These are phyloP conservation scores for Leptopilina clavipes DNA, from an alignment of 1,140 invertebrate species.

Conservation along the genomic window DNA sequence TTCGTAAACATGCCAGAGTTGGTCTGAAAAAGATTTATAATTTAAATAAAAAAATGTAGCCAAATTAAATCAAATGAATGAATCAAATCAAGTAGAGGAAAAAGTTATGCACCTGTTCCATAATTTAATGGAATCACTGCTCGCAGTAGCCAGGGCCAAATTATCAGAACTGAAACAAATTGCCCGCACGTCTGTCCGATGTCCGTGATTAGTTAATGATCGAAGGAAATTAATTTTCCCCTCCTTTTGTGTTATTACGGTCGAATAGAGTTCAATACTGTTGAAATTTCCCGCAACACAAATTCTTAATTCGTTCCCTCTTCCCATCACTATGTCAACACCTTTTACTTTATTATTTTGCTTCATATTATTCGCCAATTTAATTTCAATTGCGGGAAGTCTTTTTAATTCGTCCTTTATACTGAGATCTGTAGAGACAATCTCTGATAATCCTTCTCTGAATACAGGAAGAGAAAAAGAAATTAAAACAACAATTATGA, in stretches of 20 bases:
- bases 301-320: slow-evolving; percentile 80
- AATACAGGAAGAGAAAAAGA: slow-evolving; percentile 35
- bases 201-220: slow-evolving; percentile 79
- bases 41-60: slow-evolving; percentile 35
- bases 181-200: slow-evolving; percentile 91
- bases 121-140: slow-evolving; percentile 91
- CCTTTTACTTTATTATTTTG: slow-evolving; percentile 80
- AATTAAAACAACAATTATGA: slow-evolving; percentile 37
- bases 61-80: too few relatives aligned
- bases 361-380: slow-evolving; percentile 41
- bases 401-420: slow-evolving; percentile 85
- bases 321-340: slow-evolving; percentile 80
- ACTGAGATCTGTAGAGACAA: slow-evolving; percentile 67
- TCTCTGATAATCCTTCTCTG: slow-evolving; percentile 62
- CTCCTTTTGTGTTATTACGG: slow-evolving; percentile 73
- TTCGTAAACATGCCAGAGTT: slow-evolving; percentile 88
- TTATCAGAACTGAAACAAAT: slow-evolving; percentile 94
- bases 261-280: slow-evolving; percentile 80
- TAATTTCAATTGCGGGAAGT: slow-evolving; percentile 80
- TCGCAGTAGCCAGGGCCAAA: slow-evolving; percentile 88
- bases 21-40: slow-evolving; percentile 74
- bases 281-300: slow-evolving; percentile 81
- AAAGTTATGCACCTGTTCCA: slow-evolving; percentile 87
- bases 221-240: slow-evolving; percentile 75
- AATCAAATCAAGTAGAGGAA: too few relatives aligned